A percentile compares a stretch with the other conserved stretches of the same genome.
Evolutionary conservation across 2,797 vertebrate species (phyloP).

Genomic region (Sebastes minor): DNA sequence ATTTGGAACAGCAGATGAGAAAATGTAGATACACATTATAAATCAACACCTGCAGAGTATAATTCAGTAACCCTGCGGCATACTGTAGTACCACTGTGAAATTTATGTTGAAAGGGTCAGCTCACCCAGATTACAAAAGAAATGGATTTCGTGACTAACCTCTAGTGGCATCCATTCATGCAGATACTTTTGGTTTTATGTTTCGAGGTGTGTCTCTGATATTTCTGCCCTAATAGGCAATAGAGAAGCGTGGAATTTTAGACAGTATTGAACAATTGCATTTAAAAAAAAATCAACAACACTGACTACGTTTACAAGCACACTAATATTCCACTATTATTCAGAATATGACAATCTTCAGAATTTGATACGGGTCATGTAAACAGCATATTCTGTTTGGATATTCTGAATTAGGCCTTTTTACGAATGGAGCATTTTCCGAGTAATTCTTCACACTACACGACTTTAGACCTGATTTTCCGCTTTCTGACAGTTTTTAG

Average conservation of each 20-base stretch:
- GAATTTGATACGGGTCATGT: too few species aligned
- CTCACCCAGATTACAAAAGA: background rate
- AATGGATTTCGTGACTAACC: background rate
- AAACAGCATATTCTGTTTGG: too few species aligned
- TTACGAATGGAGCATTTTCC: too few species aligned
- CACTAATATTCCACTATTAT: background rate
- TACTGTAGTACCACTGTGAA: background rate
- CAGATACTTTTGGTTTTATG: background rate
- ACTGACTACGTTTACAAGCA: background rate
- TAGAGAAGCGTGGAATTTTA: background rate
- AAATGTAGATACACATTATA: conserved; percentile 28
- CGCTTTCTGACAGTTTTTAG: too few species aligned
- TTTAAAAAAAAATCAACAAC: conserved; percentile 1
- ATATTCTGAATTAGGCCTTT: too few species aligned
- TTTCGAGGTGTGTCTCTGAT: background rate
- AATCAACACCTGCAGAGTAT: conserved; percentile 17
- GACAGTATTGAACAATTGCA: background rate
- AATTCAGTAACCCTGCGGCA: conserved; percentile 3
- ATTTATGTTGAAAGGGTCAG: background rate
- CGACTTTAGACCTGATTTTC: too few species aligned
- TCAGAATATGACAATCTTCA: too few species aligned
- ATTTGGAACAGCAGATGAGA: conserved; percentile 48
- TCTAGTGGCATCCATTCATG: background rate
- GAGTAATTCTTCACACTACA: too few species aligned
- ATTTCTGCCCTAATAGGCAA: background rate